phyloP scores from a whole-genome alignment of 2,888 invertebrate genomes.

The Scaeva pyrastri region DNA sequence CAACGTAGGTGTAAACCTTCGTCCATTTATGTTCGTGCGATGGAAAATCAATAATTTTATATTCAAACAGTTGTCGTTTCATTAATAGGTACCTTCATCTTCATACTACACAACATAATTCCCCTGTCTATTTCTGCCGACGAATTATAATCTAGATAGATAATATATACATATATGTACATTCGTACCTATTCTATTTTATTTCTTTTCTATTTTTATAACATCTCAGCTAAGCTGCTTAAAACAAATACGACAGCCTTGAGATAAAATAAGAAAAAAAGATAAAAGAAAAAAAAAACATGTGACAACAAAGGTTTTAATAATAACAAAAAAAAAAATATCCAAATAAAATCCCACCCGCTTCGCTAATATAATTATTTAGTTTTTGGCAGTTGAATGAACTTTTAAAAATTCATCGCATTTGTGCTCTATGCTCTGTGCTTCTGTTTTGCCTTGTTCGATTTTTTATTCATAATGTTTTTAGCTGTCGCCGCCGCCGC shows the following conservation, averaged over 20 bases:
- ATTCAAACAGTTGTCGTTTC: not conserved
- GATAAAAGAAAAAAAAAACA: slow-evolving; percentile 1
- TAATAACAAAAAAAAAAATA: slow-evolving; percentile 2
- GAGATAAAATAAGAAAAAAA: slow-evolving; percentile 13
- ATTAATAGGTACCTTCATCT: not conserved
- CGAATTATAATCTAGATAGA: not conserved
- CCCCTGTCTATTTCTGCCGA: not conserved
- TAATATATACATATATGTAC: not conserved
- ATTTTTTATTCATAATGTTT: slow-evolving; percentile 63
- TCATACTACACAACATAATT: not conserved
- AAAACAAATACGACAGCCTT: slow-evolving; percentile 8
- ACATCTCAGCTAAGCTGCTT: not conserved
- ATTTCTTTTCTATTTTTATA: slow-evolving; percentile 32
- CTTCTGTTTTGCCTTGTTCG: slow-evolving; percentile 28
- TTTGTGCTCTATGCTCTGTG: slow-evolving; percentile 26
- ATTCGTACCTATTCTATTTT: not conserved
- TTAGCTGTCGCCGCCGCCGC: not conserved
- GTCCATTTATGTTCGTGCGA: not conserved
- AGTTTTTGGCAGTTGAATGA: slow-evolving; percentile 81
- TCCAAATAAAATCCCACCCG: slow-evolving; percentile 48
- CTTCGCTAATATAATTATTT: slow-evolving; percentile 62
- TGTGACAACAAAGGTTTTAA: not conserved
- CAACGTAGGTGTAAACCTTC: not conserved
- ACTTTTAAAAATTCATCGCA: slow-evolving; percentile 75
- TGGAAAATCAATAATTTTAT: slow-evolving; percentile 55